Evolutionary conservation across 2,888 invertebrate species (phyloP), one percentile per base, ranked within the genome.

Genomic region (Melinopterus prodromus): DNA sequence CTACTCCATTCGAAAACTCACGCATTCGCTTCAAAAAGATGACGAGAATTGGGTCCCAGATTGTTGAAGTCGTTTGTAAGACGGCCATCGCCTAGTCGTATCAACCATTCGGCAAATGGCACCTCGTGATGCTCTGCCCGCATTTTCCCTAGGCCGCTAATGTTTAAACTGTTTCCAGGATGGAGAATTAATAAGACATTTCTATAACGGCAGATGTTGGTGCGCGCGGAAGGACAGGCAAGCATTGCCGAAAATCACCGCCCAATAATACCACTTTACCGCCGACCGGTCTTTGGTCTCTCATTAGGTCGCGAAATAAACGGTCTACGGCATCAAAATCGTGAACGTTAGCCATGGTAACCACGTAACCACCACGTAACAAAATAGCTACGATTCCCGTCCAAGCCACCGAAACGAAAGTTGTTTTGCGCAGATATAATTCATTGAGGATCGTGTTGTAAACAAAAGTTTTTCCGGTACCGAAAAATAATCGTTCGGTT

Each of bases 341-440:
- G 4, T 69, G 12, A 15, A 75, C 77, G 2, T 26, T 77, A 0
- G 79, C 78, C 83, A 83, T 82, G 0, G 82, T 72, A 9, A 81
- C 82, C 69, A 83, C 84, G 77, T 84, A 82, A 6, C 89, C 89
- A 15, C 86, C 83, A 36, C 82, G 82, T 26, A 88, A 81, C 26
- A 88, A 81, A 35, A 84, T 86, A 3, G 87, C 87, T n/a, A 87
- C 87, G 69, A 88, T 87, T 14, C 87, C 87, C 3, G 87, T 87
- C 79, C 84, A 86, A 0, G 87, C 87, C 78, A 87, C 84, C 2
- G 82, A 77, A 16, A 26, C 80, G 81, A 82, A 74, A 80, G 75
- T 79, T 76, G 6, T 81, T 79, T 6, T 86, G n/a, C n/a, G n/a
- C n/a, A n/a, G n/a, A n/a, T n/a, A n/a, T n/a, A n/a, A n/a, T n/a